Percentiles rank a stretch among this genome's conserved stretches.
Conservation (phyloP, 2,113 vertebrate genomes). For the Lagopus leucura region DNA sequence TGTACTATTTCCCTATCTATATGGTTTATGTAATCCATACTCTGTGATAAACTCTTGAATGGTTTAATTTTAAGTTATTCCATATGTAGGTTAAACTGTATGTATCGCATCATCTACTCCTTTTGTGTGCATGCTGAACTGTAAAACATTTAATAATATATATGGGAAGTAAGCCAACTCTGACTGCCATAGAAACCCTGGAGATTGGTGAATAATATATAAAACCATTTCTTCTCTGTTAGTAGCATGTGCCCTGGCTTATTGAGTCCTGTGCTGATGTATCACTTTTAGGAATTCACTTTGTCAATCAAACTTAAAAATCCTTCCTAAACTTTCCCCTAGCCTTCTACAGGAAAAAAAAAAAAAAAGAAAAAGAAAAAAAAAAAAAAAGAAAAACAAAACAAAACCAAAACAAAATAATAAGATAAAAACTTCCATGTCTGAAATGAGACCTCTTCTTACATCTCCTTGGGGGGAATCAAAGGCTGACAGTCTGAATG, state of each 20-base stretch:
- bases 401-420: neutral
- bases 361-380: neutral
- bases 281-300: slow-evolving; percentile 65
- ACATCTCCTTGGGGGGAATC: slow-evolving; percentile 61
- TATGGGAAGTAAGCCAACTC: slow-evolving; percentile 63
- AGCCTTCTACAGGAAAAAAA: neutral
- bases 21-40: slow-evolving; percentile 4
- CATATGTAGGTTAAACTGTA: slow-evolving; percentile 60
- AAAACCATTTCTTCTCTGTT: slow-evolving; percentile 66
- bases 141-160: slow-evolving; percentile 76
- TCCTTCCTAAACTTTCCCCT: slow-evolving; percentile 29
- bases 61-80: slow-evolving; percentile 31
- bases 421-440: slow-evolving; percentile 44
- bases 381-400: too few relatives aligned
- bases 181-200: slow-evolving; percentile 53
- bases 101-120: slow-evolving; percentile 57
- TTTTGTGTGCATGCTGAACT: slow-evolving; percentile 68
- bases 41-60: neutral
- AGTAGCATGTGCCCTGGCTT: slow-evolving; percentile 48
- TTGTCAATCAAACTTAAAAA: slow-evolving; percentile 65
- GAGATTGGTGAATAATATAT: slow-evolving; percentile 69
- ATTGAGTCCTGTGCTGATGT: slow-evolving; percentile 32
- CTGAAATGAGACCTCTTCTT: slow-evolving; percentile 43
- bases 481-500: slow-evolving; percentile 69
- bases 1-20: neutral